phyloP scores from a whole-genome alignment of 2,797 vertebrate genomes.

The Columba guinea region DNA sequence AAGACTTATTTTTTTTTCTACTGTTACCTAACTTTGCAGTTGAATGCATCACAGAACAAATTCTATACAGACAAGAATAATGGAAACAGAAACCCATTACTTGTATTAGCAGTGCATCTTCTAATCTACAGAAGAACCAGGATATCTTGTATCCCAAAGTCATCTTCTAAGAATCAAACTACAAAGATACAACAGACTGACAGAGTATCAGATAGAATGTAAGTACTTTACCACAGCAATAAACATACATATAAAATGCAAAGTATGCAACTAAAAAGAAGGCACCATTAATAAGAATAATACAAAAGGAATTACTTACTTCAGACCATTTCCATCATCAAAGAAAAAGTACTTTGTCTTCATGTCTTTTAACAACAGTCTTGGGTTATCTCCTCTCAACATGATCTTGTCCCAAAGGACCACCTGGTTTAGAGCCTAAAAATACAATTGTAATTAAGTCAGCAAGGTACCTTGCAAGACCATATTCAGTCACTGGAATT shows the following conservation, averaged over 20 bases:
- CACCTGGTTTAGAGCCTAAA: conserved; percentile 94
- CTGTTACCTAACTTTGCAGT: background rate
- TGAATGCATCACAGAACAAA: background rate
- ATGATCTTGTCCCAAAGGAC: conserved; percentile 98
- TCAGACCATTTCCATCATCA: conserved; percentile 95
- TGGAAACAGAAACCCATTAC: background rate
- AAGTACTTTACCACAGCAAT: background rate
- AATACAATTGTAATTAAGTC: conserved; percentile 43
- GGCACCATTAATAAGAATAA: background rate
- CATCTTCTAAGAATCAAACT: background rate
- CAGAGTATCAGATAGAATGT: background rate
- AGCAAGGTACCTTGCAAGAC: background rate
- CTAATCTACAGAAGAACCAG: background rate
- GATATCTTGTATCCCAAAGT: background rate
- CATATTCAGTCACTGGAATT: background rate
- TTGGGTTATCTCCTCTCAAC: conserved; percentile 91
- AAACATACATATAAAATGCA: background rate
- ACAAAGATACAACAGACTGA: background rate
- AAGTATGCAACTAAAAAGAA: background rate
- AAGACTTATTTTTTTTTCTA: background rate
- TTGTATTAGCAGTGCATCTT: background rate
- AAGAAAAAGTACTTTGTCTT: conserved; percentile 99
- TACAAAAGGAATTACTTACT: conserved; percentile 77
- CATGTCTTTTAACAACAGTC: conserved; percentile 89
- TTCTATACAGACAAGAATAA: background rate